Percentiles rank a stretch among this genome's conserved stretches.
These are phyloP conservation scores for Oncorhynchus clarkii DNA, from an alignment of 2,113 vertebrate species.

Conservation along the genomic window DNA sequence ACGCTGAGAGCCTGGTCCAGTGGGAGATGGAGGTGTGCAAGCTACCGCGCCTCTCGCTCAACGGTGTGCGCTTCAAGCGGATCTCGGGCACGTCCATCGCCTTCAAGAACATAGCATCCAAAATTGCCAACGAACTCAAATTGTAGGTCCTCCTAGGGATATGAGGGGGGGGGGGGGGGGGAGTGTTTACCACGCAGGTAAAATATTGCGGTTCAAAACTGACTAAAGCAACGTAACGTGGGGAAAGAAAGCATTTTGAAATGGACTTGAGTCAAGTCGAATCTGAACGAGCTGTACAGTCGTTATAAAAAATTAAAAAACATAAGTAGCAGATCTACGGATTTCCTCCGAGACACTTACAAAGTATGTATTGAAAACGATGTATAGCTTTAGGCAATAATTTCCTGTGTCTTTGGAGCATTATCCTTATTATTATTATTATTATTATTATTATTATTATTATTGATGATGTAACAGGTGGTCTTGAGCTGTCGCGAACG, in stretches of 20 bases:
- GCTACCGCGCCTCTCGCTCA: conserved; percentile 96
- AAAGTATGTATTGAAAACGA: conserved; percentile 79
- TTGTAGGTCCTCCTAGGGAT: conserved; percentile 76
- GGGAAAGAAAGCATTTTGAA: conserved; percentile 69
- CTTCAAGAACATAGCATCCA: conserved; percentile 99
- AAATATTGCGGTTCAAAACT: conserved; percentile 84
- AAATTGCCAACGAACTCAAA: conserved; percentile 99
- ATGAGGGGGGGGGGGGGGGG: conserved; percentile 1
- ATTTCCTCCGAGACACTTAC: conserved; percentile 78
- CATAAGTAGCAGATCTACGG: conserved; percentile 84
- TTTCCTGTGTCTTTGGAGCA: conserved; percentile 86
- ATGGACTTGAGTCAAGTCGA: not conserved
- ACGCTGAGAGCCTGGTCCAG: conserved; percentile 90
- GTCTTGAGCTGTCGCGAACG: conserved; percentile 68
- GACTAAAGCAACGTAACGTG: conserved; percentile 82
- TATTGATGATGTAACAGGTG: conserved; percentile 68
- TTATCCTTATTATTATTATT: conserved; percentile 71
- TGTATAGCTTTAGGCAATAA: conserved; percentile 95
- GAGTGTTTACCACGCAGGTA: conserved; percentile 70
- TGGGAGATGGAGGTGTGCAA: conserved; percentile 99
- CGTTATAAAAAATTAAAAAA: conserved; percentile 43
- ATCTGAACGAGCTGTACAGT: conserved; percentile 84
- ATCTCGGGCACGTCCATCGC: conserved; percentile 98
- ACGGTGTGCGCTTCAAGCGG: conserved; percentile 96
- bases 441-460: conserved; percentile 60